Conservation (phyloP, 1,140 invertebrate species). For the Drosophila chauvacae region DNA sequence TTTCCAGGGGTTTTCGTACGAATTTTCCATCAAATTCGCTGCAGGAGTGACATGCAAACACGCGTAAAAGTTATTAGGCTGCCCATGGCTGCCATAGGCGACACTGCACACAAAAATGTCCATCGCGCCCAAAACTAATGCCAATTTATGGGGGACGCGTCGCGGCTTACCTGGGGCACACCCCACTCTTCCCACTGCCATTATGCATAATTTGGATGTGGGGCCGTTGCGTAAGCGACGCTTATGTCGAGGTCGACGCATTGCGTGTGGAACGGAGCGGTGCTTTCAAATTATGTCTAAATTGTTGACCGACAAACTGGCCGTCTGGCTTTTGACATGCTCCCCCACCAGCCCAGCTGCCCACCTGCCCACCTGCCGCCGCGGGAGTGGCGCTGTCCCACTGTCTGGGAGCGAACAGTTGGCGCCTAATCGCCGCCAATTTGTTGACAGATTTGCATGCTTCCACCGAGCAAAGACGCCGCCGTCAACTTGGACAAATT, state of each 20-base stretch:
- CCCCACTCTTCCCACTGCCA: conserved; percentile 10
- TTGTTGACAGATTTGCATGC: conserved; percentile 72
- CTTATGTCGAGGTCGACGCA: conserved; percentile 36
- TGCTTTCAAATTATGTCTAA: conserved; percentile 71
- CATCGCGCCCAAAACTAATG: conserved; percentile 58
- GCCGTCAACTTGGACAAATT: conserved; percentile 44
- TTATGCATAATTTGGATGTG: conserved; percentile 76
- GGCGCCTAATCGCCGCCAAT: conserved; percentile 69
- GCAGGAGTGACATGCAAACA: conserved; percentile 73
- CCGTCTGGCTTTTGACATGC: conserved; percentile 1
- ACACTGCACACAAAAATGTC: conserved; percentile 68
- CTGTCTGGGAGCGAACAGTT: conserved; percentile 17
- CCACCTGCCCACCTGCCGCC: conserved; percentile 11
- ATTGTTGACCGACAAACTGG: conserved; percentile 54
- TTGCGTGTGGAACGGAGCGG: conserved; percentile 33
- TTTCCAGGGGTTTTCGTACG: conserved; percentile 13
- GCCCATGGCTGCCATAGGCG: conserved; percentile 51
- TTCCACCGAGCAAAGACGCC: conserved; percentile 33
- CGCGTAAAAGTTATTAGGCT: conserved; percentile 80
- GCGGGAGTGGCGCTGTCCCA: conserved; percentile 9
- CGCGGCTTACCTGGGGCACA: conserved; percentile 28
- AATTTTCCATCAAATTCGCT: conserved; percentile 63
- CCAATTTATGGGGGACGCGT: conserved; percentile 66
- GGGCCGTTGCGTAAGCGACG: conserved; percentile 73
- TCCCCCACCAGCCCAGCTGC: background rate